phyloP scores from a whole-genome alignment of 2,113 vertebrate species.

The Micromys minutus region DNA sequence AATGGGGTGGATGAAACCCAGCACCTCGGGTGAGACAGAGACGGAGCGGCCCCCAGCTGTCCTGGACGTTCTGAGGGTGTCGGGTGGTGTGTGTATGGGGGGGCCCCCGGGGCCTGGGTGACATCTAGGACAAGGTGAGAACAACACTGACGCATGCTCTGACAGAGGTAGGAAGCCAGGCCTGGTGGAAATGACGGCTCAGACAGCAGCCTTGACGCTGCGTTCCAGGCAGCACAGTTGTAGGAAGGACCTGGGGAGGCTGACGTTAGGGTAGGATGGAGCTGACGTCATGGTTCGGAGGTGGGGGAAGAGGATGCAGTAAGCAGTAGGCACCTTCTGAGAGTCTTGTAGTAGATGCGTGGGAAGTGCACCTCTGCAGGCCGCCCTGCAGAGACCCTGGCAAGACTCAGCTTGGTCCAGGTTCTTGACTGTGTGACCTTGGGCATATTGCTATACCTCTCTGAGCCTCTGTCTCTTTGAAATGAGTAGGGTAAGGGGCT shows the following conservation, averaged over 20 bases:
- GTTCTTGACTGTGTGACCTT: background rate
- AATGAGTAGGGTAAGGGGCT: background rate
- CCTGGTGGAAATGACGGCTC: background rate
- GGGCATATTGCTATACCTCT: background rate
- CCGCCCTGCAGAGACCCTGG: background rate
- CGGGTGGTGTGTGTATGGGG: background rate
- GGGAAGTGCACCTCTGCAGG: no score
- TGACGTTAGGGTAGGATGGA: background rate
- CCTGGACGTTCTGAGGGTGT: background rate
- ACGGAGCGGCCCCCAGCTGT: background rate
- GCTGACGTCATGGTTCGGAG: rapidly evolving
- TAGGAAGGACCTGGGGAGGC: background rate
- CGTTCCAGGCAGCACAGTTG: background rate
- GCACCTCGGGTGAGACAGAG: background rate
- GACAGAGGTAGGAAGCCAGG: background rate
- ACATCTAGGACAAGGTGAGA: constrained; percentile 11
- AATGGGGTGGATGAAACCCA: constrained; percentile 30
- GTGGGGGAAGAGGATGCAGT: background rate
- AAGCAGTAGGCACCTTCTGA: background rate
- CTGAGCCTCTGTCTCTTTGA: background rate
- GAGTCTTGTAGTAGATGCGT: background rate
- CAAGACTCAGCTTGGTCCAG: background rate
- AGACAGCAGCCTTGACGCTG: background rate
- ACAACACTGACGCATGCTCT: rapidly evolving
- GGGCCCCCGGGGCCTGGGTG: background rate